Evolutionary conservation across 2,797 vertebrate genomes (phyloP).

Genomic region (Eptatretus atami): DNA sequence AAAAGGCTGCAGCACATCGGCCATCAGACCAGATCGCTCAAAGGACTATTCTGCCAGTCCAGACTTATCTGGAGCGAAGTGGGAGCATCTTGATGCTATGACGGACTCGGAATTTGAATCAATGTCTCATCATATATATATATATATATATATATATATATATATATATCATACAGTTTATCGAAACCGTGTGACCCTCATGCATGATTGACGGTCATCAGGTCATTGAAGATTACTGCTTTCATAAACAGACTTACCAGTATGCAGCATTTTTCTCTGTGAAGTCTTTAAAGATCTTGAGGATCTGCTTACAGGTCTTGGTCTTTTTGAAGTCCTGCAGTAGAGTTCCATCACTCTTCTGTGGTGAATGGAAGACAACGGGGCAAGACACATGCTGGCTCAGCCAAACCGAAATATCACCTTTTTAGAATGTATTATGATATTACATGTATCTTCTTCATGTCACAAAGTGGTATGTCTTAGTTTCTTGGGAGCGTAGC

Average conservation of each 20-base stretch:
- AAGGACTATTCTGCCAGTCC: too few relatives aligned
- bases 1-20: conserved; percentile 25
- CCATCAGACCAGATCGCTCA: conserved; percentile 15
- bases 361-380: neutral
- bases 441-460: too few relatives aligned
- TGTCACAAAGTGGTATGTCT: too few relatives aligned
- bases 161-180: neutral
- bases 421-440: too few relatives aligned
- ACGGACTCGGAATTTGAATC: too few relatives aligned
- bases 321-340: conserved; percentile 31
- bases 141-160: neutral
- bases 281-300: conserved; percentile 16
- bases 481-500: too few relatives aligned
- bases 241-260: neutral
- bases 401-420: neutral
- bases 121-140: neutral
- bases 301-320: conserved; percentile 20
- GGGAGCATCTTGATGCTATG: too few relatives aligned
- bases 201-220: neutral
- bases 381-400: neutral
- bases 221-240: neutral
- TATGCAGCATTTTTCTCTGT: neutral
- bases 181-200: neutral
- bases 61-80: too few relatives aligned
- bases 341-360: neutral